These are phyloP conservation scores for Heliconius erato DNA, from an alignment of 2,888 invertebrate genomes.

Conservation along the genomic window DNA sequence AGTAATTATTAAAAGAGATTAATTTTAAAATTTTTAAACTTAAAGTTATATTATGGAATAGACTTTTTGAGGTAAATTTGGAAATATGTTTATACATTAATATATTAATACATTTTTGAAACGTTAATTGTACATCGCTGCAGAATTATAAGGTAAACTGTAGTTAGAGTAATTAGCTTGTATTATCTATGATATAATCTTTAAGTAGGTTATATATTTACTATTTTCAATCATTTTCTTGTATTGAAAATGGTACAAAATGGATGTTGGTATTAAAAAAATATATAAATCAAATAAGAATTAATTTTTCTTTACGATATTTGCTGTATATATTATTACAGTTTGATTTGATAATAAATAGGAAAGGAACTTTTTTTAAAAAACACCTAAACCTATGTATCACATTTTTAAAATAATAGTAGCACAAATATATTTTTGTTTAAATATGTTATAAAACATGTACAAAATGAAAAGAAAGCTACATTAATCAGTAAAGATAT, in stretches of 20 bases:
- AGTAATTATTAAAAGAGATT: background rate
- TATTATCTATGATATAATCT: conserved; percentile 11
- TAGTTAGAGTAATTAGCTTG: conserved; percentile 46
- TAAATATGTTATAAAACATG: too few species aligned
- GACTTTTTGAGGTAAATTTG: conserved; percentile 1
- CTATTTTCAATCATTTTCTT: conserved; percentile 6
- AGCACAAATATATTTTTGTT: too few species aligned
- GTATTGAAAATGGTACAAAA: background rate
- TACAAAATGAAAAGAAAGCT: too few species aligned
- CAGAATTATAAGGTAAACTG: conserved; percentile 52
- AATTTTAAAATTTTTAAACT: background rate
- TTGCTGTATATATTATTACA: too few species aligned
- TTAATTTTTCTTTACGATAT: too few species aligned
- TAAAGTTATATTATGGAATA: background rate
- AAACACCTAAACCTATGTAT: too few species aligned
- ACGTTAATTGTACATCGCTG: conserved; percentile 52
- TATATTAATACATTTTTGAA: conserved; percentile 43
- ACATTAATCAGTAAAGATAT: too few species aligned
- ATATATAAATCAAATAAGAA: background rate
- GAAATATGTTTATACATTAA: conserved; percentile 11
- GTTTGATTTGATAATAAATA: too few species aligned
- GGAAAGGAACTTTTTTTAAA: too few species aligned
- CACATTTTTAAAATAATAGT: too few species aligned
- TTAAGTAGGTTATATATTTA: conserved; percentile 6
- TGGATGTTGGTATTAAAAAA: background rate